Evolutionary conservation across 2,113 vertebrate genomes (phyloP).

Genomic region (Carassius carassius): DNA sequence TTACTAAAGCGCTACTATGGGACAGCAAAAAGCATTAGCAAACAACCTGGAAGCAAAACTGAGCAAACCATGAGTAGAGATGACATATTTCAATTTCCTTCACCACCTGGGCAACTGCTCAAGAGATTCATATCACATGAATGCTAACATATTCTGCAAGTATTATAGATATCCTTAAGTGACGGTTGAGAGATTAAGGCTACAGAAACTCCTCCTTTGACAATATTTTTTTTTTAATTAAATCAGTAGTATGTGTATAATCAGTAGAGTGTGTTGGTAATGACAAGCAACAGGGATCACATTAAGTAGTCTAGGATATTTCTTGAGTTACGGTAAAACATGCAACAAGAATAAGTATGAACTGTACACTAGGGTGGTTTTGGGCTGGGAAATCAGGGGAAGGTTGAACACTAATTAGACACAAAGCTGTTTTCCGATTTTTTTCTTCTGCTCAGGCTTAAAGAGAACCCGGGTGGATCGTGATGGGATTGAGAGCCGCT

Average conservation of each 20-base stretch:
- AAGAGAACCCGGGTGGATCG: conserved; percentile 17
- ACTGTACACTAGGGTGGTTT: conserved; percentile 54
- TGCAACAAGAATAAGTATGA: conserved; percentile 37
- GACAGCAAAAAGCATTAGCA: not conserved
- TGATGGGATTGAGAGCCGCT: conserved; percentile 26
- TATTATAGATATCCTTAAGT: not conserved
- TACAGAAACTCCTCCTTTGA: not conserved
- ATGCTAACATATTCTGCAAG: not conserved
- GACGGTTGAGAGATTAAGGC: no score
- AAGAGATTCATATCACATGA: not conserved
- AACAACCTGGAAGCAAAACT: not conserved
- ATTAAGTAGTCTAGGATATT: conserved; percentile 33
- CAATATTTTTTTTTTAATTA: no score
- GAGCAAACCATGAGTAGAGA: not conserved
- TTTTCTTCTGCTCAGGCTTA: conserved; percentile 40
- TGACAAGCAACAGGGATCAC: conserved; percentile 43
- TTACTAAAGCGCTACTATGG: not conserved
- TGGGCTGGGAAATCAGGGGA: conserved; percentile 65
- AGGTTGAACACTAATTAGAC: conserved; percentile 57
- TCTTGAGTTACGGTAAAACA: not conserved
- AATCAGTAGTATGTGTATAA: conserved; percentile 8
- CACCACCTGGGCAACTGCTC: not conserved
- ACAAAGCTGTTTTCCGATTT: conserved; percentile 58
- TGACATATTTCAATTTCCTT: not conserved
- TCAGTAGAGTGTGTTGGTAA: conserved; percentile 13